Evolutionary conservation across 1,140 invertebrate species (phyloP).

Genomic region (Ylistrum balloti): DNA sequence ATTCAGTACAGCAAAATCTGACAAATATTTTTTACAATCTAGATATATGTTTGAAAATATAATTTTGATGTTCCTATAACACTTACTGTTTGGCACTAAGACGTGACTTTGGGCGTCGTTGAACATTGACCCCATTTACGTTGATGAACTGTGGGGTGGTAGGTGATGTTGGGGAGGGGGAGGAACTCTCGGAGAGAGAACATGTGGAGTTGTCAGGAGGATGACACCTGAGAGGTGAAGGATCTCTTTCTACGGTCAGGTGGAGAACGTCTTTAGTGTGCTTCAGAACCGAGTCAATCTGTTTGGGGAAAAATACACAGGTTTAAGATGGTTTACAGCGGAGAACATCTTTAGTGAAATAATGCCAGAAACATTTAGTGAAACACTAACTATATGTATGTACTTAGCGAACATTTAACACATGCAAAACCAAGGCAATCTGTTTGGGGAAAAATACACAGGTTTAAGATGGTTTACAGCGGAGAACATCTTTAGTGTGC

Average conservation of each 20-base stretch:
- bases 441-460: conserved; percentile 54
- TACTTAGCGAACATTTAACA: too few species aligned
- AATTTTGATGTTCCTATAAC: too few species aligned
- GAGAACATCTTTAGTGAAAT: too few species aligned
- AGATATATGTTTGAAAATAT: too few species aligned
- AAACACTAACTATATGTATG: too few species aligned
- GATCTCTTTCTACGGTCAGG: conserved; percentile 94
- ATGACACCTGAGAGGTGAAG: conserved; percentile 86
- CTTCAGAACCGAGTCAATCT: conserved; percentile 79
- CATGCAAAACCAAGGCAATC: conserved; percentile 80
- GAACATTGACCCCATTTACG: conserved; percentile 68
- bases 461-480: neutral
- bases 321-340: neutral
- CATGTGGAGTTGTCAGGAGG: conserved; percentile 77
- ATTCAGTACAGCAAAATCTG: too few species aligned
- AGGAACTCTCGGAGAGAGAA: neutral
- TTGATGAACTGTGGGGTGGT: conserved; percentile 66
- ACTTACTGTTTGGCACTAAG: conserved; percentile 70
- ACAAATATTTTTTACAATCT: too few species aligned
- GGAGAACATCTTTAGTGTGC: conserved; percentile 61
- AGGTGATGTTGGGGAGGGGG: conserved; percentile 40
- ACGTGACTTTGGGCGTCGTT: conserved; percentile 83
- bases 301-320: neutral
- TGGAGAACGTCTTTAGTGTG: conserved; percentile 81
- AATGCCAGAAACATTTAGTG: too few species aligned